phyloP scores from a whole-genome alignment of 2,113 vertebrate genomes.

The Campylomormyrus numenius region DNA sequence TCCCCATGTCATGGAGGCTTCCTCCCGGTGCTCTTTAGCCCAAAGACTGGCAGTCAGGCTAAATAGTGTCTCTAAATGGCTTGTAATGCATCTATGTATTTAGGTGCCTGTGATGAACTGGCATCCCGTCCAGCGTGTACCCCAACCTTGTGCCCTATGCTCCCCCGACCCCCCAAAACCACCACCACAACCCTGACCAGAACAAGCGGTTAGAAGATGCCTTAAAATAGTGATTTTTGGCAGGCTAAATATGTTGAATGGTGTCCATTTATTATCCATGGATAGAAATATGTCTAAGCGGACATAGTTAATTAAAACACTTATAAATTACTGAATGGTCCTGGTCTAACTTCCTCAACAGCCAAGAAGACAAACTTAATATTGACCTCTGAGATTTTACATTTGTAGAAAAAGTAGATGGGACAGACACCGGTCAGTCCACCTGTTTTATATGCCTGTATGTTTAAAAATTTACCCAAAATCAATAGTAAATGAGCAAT shows the following conservation, averaged over 20 bases:
- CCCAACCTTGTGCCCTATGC: background rate
- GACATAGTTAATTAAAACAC: background rate
- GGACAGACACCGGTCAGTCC: background rate
- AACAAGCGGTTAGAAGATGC: background rate
- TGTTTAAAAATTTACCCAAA: background rate
- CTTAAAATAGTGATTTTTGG: background rate
- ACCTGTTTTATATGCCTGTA: background rate
- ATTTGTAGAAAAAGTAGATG: background rate
- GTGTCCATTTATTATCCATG: background rate
- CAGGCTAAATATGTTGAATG: background rate
- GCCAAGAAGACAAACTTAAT: background rate
- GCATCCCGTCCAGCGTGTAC: background rate
- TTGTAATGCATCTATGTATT: background rate
- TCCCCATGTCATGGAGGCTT: background rate
- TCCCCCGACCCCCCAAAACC: background rate
- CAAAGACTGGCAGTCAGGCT: background rate
- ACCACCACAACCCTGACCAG: background rate
- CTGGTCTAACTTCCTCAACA: background rate
- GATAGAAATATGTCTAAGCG: background rate
- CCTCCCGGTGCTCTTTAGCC: background rate
- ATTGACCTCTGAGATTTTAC: background rate
- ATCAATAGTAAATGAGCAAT: background rate
- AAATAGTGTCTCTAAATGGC: background rate
- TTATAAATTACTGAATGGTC: background rate
- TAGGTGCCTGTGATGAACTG: background rate